phyloP scores from a whole-genome alignment of 2,888 invertebrate genomes.

The Germaria angustata region DNA sequence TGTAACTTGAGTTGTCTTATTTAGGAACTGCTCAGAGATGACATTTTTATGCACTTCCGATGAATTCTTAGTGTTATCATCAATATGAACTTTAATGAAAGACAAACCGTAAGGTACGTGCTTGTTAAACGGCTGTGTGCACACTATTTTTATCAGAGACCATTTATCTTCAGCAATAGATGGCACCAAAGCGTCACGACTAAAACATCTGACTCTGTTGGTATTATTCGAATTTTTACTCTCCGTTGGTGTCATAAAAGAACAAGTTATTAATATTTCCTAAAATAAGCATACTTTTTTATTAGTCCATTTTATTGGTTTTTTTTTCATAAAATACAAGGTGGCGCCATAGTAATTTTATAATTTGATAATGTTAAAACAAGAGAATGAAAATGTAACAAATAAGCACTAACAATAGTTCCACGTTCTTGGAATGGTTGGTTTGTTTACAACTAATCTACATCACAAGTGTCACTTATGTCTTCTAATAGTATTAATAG shows the following conservation, averaged over 20 bases:
- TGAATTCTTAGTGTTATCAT: constrained; percentile 58
- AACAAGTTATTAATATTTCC: constrained; percentile 88
- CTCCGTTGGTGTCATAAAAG: constrained; percentile 89
- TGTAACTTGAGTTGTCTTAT: constrained; percentile 68
- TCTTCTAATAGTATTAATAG: too few relatives aligned
- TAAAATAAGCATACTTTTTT: too few relatives aligned
- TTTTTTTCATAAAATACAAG: too few relatives aligned
- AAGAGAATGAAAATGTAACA: too few relatives aligned
- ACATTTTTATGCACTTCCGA: constrained; percentile 34
- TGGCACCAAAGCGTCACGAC: constrained; percentile 82
- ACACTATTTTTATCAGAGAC: constrained; percentile 91
- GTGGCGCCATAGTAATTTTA: too few relatives aligned
- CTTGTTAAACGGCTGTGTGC: constrained; percentile 93
- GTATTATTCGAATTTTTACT: constrained; percentile 84
- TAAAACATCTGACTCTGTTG: constrained; percentile 89
- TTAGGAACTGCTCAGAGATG: constrained; percentile 65
- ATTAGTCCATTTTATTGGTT: too few relatives aligned
- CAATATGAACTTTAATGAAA: constrained; percentile 86
- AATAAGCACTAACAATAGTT: too few relatives aligned
- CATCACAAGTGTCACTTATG: too few relatives aligned
- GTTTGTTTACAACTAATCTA: too few relatives aligned
- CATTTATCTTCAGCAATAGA: constrained; percentile 84
- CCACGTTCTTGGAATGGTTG: too few relatives aligned
- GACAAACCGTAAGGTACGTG: constrained; percentile 89
- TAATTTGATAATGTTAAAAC: too few relatives aligned